Evolutionary conservation across 2,797 vertebrate species (phyloP), one percentile per base, ranked within the genome.

Genomic region (Eupleurogrammus muticus): DNA sequence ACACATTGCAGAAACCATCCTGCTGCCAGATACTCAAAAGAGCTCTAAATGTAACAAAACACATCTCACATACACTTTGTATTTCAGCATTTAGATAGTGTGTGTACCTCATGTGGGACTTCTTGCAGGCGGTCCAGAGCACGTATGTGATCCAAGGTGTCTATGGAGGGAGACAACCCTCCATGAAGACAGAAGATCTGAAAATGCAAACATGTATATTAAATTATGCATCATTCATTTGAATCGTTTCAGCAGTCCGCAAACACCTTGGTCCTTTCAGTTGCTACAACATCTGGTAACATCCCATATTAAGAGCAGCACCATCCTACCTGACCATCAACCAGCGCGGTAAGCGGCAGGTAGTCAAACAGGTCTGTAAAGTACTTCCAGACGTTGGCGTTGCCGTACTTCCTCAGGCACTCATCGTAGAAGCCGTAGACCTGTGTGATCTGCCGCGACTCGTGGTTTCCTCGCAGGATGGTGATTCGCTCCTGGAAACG

Each of bases 281-380:
- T 36, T 11, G 35, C 35, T 11, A 36, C 9, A 10, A 36, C 35
- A 36, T 35, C 34, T 9, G 7, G 34, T 4, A 35, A 35, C 34
- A 35, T 35, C 34, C 34, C 34, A 36, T 10, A 36, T 10, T 36
- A 36, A 36, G 35, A 36, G 35, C 9, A 10, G 36, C 0, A 4
- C 1, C 2, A 10, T 16, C 86, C 58, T 84, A 98, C 97, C 96
- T 98, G 96, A 81, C 96, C 96, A 80, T 97, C 97, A 70, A 98
- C 96, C 92, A 98, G 95, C 50, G 97, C 97, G 77, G 97, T 97
- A 82, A 98, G 94, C 19, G 97, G 96, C 93, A 98, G 95, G 91
- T 98, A 98, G 92, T 98, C 97, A 65, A 98, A 98, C 92, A 98
- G 96, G 92, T 98, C 97, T 91, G 97, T 98, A 65, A 97, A 98